These are phyloP conservation scores for western clawed frog (Xenopus tropicalis) DNA, from an alignment of 2,113 vertebrate species.

Conservation along the genomic window DNA sequence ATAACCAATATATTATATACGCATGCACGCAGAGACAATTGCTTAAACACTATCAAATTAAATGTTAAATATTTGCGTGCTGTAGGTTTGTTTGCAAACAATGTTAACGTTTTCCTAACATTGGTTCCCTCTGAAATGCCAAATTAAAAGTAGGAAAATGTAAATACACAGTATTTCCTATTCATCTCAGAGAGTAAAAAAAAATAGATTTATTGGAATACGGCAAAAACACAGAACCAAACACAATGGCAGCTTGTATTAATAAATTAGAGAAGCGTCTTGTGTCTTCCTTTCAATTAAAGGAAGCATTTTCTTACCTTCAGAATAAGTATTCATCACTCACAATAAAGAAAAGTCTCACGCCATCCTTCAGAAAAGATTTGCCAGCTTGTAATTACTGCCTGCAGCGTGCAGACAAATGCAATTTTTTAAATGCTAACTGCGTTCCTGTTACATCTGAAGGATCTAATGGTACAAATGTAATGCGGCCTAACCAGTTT, in stretches of 20 bases:
- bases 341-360: constrained; percentile 60
- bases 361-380: constrained; percentile 65
- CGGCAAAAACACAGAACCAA: background rate
- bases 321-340: constrained; percentile 63
- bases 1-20: too few relatives aligned
- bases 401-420: constrained; percentile 63
- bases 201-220: background rate
- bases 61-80: too few relatives aligned
- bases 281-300: constrained; percentile 4
- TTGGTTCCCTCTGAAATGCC: background rate
- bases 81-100: background rate
- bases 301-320: constrained; percentile 66
- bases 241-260: background rate
- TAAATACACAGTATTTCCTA: too few relatives aligned
- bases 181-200: too few relatives aligned
- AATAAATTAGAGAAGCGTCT: background rate
- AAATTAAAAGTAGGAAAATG: too few relatives aligned
- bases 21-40: too few relatives aligned
- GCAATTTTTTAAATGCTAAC: constrained; percentile 73
- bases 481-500: constrained; percentile 71
- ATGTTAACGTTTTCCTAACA: background rate
- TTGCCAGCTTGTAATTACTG: constrained; percentile 66
- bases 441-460: constrained; percentile 66
- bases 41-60: too few relatives aligned
- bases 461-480: constrained; percentile 68